These are phyloP conservation scores for Coranthus polyacanthus DNA, from an alignment of 2,797 vertebrate species.

Conservation along the genomic window DNA sequence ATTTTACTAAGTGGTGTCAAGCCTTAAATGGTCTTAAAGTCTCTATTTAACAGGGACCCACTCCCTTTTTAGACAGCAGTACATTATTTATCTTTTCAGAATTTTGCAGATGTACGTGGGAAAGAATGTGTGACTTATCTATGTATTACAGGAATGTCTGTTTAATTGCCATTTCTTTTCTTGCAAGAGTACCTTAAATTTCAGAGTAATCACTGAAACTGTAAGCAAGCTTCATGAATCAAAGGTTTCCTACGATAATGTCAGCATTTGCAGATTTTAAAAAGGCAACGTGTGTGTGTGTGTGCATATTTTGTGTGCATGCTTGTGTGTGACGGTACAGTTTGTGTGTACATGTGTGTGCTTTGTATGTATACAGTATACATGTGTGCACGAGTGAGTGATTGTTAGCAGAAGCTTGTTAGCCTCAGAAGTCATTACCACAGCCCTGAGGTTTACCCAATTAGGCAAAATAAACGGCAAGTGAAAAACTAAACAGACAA, in stretches of 20 bases:
- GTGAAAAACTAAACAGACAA: conserved; percentile 61
- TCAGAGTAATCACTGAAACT: conserved; percentile 24
- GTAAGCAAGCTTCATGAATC: conserved; percentile 38
- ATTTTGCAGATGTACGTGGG: no score
- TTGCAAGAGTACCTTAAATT: conserved; percentile 8
- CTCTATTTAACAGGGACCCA: no score
- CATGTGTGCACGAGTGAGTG: conserved; percentile 39
- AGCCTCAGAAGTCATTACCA: conserved; percentile 78
- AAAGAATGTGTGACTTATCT: no score
- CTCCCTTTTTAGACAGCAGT: no score
- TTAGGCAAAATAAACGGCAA: conserved; percentile 72
- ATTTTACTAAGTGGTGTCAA: no score
- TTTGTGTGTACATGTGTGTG: conserved; percentile 26
- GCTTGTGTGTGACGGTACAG: no score
- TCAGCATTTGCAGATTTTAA: conserved; percentile 28
- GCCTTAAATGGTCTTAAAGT: no score
- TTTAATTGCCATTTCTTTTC: conserved; percentile 25
- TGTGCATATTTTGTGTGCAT: conserved; percentile 1
- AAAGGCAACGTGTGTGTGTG: not conserved
- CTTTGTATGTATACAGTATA: not conserved
- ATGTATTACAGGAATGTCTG: conserved; percentile 4
- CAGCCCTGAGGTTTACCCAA: conserved; percentile 77
- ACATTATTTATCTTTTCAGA: no score
- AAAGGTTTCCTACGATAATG: conserved; percentile 26
- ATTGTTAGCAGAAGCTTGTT: conserved; percentile 76